Evolutionary conservation across 92 coral and sea anemone genomes (phyloP), one percentile per base, ranked within the genome.

Genomic region (Zoanthus gigantus): DNA sequence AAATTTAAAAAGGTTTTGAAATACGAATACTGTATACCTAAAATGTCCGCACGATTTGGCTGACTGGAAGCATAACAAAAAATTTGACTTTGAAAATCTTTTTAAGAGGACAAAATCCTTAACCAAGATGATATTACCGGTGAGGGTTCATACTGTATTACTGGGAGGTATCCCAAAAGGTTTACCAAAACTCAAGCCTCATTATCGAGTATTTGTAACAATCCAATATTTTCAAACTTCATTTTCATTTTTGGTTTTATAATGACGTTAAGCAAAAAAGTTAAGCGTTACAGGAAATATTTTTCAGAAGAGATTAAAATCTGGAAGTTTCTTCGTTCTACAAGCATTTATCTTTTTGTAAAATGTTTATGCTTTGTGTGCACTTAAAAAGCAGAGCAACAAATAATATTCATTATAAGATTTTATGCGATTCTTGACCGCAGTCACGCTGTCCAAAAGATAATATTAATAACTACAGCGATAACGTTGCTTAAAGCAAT

Each of bases 291-390:
- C 9, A 4, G 3, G 66, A 7, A 11, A 15, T 17, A 4, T n/a
- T 63, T 17, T 63, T 63, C n/a, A 17, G 2, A n/a, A n/a, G 6
- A 7, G 17, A 4, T 63, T 17, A 63, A 63, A 4, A 18, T 23
- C 29, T 11, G 56, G 56, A 50, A 50, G 12, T 23, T 63, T 17
- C 30, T 5, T 23, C 28, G 29, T 23, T 14, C 23, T 11, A 56
- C 15, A 56, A 5, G 23, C 74, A 57, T 52, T 6, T 47, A 37
- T 79, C 56, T 79, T 67, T 67, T 16, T 32, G 71, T 31, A 37
- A 77, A 9, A 60, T 79, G 71, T 37, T 79, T 65, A 32, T 14
- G 45, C 71, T 68, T 81, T 66, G 76, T 46, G 14, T 66, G 60
- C 34, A 45, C 67, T 34, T 13, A 46, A 66, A 67, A 45, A 65